phyloP scores from a whole-genome alignment of 2,113 vertebrate genomes.

The Recurvirostra avosetta region DNA sequence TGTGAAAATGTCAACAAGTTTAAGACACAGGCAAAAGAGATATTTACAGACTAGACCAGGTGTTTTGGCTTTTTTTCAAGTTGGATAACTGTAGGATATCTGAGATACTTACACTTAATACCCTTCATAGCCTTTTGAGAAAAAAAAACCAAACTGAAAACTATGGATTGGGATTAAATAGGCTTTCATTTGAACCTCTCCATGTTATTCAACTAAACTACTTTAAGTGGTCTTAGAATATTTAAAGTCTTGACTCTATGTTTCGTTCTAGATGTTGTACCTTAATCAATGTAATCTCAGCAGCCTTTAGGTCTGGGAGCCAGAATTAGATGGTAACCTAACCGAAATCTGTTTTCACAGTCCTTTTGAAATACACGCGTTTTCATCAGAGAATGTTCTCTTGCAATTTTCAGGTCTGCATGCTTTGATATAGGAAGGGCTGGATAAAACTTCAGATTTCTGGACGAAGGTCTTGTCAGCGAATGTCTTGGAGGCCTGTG shows the following conservation, averaged over 20 bases:
- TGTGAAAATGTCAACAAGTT: not conserved
- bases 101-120: not conserved
- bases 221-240: not conserved
- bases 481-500: not conserved
- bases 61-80: not conserved
- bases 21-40: not conserved
- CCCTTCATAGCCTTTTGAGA: not conserved
- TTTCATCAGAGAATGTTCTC: not conserved
- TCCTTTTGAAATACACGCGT: not conserved
- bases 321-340: fast-evolving
- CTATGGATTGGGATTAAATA: not conserved
- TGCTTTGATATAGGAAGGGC: not conserved
- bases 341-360: not conserved
- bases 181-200: not conserved
- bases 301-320: not conserved
- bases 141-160: not conserved
- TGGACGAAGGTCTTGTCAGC: no score
- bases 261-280: not conserved
- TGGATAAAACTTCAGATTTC: not conserved
- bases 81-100: not conserved
- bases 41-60: not conserved
- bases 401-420: not conserved
- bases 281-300: not conserved
- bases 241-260: not conserved
- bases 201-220: not conserved